Conservation (phyloP, 1,140 invertebrate genomes). For the Hylaeus volcanicus region DNA sequence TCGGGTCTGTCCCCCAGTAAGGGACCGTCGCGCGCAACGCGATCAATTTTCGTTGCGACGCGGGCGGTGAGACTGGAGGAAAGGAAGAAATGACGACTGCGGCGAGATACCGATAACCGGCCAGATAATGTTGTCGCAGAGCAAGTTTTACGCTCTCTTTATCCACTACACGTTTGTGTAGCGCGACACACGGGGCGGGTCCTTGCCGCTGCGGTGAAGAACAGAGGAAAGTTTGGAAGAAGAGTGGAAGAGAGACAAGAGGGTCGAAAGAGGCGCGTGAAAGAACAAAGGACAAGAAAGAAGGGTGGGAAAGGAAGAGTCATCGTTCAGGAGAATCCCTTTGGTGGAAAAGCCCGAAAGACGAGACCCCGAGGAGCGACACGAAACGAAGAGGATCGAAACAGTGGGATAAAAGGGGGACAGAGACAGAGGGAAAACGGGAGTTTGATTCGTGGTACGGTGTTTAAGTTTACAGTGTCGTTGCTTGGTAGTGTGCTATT, state of each 20-base stretch:
- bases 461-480: slow-evolving; percentile 60
- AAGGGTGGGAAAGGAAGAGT: slow-evolving; percentile 18
- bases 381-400: neutral
- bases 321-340: no score
- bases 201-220: slow-evolving; percentile 70
- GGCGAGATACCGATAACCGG: slow-evolving; percentile 61
- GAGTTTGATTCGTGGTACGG: slow-evolving; percentile 34
- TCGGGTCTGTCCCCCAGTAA: slow-evolving; percentile 62
- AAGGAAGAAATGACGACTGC: slow-evolving; percentile 58
- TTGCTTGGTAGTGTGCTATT: slow-evolving; percentile 58
- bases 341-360: neutral
- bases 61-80: slow-evolving; percentile 55
- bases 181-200: slow-evolving; percentile 73
- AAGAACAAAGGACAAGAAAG: slow-evolving; percentile 16
- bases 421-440: slow-evolving; percentile 9
- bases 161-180: slow-evolving; percentile 78
- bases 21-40: slow-evolving; percentile 66
- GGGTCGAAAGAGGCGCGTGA: neutral
- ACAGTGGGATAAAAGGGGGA: neutral
- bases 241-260: neutral
- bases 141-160: slow-evolving; percentile 77
- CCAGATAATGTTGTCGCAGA: slow-evolving; percentile 75
- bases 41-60: slow-evolving; percentile 66
- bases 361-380: neutral
- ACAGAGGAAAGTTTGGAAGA: slow-evolving; percentile 25